These are phyloP conservation scores for Aphelenchoides fujianensis DNA, from an alignment of 1,140 invertebrate genomes.

Conservation along the genomic window DNA sequence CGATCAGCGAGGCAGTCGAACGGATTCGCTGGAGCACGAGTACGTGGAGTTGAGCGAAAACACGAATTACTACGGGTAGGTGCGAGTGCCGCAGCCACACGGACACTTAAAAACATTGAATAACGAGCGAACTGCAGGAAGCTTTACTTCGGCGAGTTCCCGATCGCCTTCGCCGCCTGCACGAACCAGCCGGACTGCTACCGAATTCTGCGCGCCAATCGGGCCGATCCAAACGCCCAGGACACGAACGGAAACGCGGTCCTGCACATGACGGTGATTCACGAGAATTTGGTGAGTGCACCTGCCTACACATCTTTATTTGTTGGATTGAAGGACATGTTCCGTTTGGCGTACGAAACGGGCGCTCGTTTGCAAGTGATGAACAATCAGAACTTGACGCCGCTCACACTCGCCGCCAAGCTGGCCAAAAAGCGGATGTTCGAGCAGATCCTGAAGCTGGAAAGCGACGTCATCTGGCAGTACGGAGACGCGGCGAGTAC, in stretches of 20 bases:
- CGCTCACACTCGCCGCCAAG: slow-evolving; percentile 87
- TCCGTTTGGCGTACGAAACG: slow-evolving; percentile 88
- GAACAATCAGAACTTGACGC: slow-evolving; percentile 83
- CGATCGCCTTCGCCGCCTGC: slow-evolving; percentile 89
- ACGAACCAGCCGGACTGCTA: slow-evolving; percentile 95
- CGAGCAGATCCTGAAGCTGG: slow-evolving; percentile 66
- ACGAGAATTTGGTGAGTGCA: slow-evolving; percentile 80
- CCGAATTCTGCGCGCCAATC: slow-evolving; percentile 82
- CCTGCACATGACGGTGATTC: slow-evolving; percentile 91
- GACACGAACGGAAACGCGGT: slow-evolving; percentile 97
- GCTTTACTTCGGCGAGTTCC: slow-evolving; percentile 97
- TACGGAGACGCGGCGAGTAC: slow-evolving; percentile 80
- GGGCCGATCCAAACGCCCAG: slow-evolving; percentile 86
- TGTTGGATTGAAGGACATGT: slow-evolving; percentile 71
- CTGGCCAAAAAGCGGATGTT: slow-evolving; percentile 83
- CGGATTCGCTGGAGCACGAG: slow-evolving; percentile 84
- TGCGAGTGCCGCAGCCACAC: background rate
- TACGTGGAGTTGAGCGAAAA: slow-evolving; percentile 75
- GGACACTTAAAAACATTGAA: too few species aligned
- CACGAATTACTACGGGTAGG: slow-evolving; percentile 87
- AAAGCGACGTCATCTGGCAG: slow-evolving; percentile 65
- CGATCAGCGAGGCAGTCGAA: slow-evolving; percentile 85
- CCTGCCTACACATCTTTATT: background rate
- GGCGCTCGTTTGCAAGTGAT: slow-evolving; percentile 79
- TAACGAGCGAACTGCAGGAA: slow-evolving; percentile 75